Evolutionary conservation across 2,888 invertebrate species (phyloP).

Genomic region (Diadromus collaris): DNA sequence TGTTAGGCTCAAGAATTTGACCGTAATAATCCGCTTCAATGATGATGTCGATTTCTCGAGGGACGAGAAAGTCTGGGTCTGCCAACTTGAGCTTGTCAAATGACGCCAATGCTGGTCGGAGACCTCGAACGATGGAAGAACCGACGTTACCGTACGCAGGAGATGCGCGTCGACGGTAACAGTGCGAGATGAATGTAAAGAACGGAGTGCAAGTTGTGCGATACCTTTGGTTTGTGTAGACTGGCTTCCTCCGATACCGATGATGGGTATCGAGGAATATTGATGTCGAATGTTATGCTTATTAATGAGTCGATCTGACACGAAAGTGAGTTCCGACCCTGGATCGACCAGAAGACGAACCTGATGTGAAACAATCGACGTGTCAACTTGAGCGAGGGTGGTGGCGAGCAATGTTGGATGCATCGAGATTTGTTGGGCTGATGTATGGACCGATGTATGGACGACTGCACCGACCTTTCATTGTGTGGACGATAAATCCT

Average conservation of each 20-base stretch:
- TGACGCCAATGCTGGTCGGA: constrained; percentile 41
- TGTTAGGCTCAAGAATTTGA: constrained; percentile 33
- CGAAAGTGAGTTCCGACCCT: constrained; percentile 52
- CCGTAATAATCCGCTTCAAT: constrained; percentile 56
- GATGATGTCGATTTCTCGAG: constrained; percentile 36
- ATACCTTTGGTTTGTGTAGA: not conserved
- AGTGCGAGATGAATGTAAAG: not conserved
- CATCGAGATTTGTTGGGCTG: not conserved
- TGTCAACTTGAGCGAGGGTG: not conserved
- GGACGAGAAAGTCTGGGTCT: constrained; percentile 46
- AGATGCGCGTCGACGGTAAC: constrained; percentile 43
- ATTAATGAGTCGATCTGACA: constrained; percentile 33
- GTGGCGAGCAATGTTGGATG: constrained; percentile 28
- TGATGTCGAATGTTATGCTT: constrained; percentile 9
- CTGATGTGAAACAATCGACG: too few relatives aligned
- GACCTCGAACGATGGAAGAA: constrained; percentile 45
- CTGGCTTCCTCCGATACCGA: constrained; percentile 39
- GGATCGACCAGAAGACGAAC: constrained; percentile 51
- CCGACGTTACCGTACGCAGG: constrained; percentile 31
- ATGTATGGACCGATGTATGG: not conserved
- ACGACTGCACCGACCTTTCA: constrained; percentile 6
- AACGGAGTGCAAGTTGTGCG: constrained; percentile 14
- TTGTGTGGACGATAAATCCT: not conserved
- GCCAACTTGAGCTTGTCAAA: constrained; percentile 46
- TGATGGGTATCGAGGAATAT: constrained; percentile 27